A percentile compares a stretch with the other conserved stretches of the same genome.
These are phyloP conservation scores for Brachynemurus nebulosus DNA, from an alignment of 2,888 invertebrate genomes.

Conservation along the genomic window DNA sequence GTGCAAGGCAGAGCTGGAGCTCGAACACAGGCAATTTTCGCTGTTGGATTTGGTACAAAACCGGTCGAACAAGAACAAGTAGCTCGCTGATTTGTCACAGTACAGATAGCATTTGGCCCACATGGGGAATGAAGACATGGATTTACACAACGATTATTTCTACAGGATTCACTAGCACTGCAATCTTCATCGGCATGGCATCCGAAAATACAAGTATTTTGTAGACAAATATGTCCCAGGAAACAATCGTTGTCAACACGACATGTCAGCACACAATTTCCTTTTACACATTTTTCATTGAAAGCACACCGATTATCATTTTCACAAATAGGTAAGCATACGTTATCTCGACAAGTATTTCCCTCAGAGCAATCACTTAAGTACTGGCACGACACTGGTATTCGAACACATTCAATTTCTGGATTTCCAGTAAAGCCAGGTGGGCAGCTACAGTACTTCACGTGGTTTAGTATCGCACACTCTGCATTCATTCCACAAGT, in stretches of 20 bases:
- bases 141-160: constrained; percentile 64
- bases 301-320: constrained; percentile 72
- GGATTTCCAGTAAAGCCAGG: constrained; percentile 75
- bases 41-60: constrained; percentile 76
- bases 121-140: constrained; percentile 67
- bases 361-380: constrained; percentile 57
- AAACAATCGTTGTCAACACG: constrained; percentile 86
- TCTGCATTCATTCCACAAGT: constrained; percentile 75
- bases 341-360: constrained; percentile 63
- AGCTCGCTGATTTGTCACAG: constrained; percentile 66
- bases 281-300: constrained; percentile 76
- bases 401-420: constrained; percentile 69
- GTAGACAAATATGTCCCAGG: constrained; percentile 77
- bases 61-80: constrained; percentile 65
- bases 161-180: constrained; percentile 68
- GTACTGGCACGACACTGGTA: constrained; percentile 60
- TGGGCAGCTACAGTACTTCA: constrained; percentile 71
- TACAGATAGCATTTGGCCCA: constrained; percentile 72
- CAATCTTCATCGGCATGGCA: constrained; percentile 82
- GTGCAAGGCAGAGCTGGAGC: constrained; percentile 61
- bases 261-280: constrained; percentile 74
- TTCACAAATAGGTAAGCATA: constrained; percentile 65
- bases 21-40: constrained; percentile 76
- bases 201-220: constrained; percentile 73
- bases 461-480: constrained; percentile 56